Base-by-base conservation (phyloP, 2,888 invertebrate genomes). In the Leucophenga maculata region DNA sequence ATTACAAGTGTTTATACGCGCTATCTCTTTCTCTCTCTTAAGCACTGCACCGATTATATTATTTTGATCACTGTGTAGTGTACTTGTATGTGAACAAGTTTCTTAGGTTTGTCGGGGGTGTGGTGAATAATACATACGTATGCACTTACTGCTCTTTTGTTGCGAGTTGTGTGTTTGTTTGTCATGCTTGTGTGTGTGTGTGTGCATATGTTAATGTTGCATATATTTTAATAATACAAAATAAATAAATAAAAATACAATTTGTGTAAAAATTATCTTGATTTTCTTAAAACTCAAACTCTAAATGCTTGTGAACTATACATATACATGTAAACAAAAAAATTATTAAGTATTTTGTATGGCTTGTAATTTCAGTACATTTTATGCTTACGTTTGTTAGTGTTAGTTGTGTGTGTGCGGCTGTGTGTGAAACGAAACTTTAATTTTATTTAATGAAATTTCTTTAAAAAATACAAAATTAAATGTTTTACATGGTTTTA, bases 81-180 rank as follows among this genome's bases (percentile, higher is more conserved):
- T 57, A n/a, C 6, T 14, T 57, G 14, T 6, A 6, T 14, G 3
- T 57, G 57, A n/a, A 31, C 22, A 44, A 69, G 72, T 71, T 68
- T 62, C 65, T 72, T n/a, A 39, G 65, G 72, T 71, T 68, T 62
- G 67, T 72, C 18, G 46, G 65, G 71, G 72, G 69, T 71, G 69
- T 74, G 74, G 75, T 74, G 76, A 75, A 74, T 72, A 70, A 72
- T 70, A 71, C 68, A 75, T 54, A 70, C 69, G 71, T 69, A 72
- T 71, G 48, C 14, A 64, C 48, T 64, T 20, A 6, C 18, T 39
- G 26, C 26, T 26, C 26, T 26, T 26, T 26, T 26, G 26, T 26
- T 26, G 26, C 4, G 2, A 26, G 4, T 26, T 26, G 26, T 26
- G 2, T 26, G 26, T 4, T 26, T 26, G 26, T 26, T 26, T 26